These are phyloP conservation scores for Catalaphyllia jardinei DNA, from an alignment of 64 coral and sea anemone species.

Conservation along the genomic window DNA sequence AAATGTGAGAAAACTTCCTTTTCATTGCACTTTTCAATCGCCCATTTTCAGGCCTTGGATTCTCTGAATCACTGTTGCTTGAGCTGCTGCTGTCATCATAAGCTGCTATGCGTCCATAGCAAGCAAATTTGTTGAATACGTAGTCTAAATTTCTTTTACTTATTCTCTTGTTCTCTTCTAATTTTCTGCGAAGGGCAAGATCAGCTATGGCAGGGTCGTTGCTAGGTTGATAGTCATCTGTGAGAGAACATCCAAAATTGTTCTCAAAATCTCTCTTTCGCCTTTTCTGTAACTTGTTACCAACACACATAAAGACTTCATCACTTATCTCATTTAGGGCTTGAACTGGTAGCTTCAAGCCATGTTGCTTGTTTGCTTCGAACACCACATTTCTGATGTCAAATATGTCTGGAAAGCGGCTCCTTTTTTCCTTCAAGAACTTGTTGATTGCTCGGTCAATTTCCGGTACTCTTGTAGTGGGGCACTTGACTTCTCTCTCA, in stretches of 20 bases:
- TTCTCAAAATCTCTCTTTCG: conserved; percentile 81
- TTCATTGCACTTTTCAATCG: not conserved
- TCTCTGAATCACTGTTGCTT: conserved; percentile 10
- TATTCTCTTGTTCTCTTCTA: conserved; percentile 74
- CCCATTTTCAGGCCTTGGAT: not conserved
- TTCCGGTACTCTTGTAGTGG: conserved; percentile 57
- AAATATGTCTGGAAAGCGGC: conserved; percentile 86
- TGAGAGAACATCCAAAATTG: conserved; percentile 89
- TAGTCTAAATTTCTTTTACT: conserved; percentile 58
- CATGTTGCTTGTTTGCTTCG: conserved; percentile 63
- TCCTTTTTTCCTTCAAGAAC: conserved; percentile 68
- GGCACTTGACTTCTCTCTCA: conserved; percentile 70
- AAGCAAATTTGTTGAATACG: conserved; percentile 78
- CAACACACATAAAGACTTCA: conserved; percentile 85
- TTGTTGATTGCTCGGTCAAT: conserved; percentile 84
- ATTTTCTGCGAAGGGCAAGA: conserved; percentile 24
- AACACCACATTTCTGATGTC: conserved; percentile 77
- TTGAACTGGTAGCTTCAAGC: conserved; percentile 60
- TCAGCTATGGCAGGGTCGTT: conserved; percentile 78
- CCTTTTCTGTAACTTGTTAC: conserved; percentile 87
- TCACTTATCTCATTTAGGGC: conserved; percentile 63
- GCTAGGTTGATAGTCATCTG: conserved; percentile 58
- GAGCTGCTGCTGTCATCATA: not conserved
- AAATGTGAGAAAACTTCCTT: conserved; percentile 22
- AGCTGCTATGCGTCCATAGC: conserved; percentile 39